Evolutionary conservation across 2,113 vertebrate genomes (phyloP).

Genomic region (Melanerpes aurifrons): DNA sequence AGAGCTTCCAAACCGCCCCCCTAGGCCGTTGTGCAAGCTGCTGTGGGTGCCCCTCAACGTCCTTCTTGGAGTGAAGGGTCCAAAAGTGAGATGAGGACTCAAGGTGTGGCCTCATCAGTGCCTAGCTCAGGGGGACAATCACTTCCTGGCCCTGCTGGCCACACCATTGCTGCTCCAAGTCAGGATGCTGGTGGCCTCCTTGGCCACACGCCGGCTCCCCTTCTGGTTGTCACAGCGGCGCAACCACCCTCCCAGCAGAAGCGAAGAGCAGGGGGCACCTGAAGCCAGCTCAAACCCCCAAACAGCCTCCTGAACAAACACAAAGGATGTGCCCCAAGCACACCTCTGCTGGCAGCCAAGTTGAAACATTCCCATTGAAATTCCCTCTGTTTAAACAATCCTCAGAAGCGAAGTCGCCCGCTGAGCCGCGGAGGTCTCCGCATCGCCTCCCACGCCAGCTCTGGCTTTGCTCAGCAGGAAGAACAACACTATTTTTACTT

Average conservation of each 20-base stretch:
- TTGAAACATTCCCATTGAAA: neutral
- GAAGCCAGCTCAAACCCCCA: neutral
- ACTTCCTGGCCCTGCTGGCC: too few species aligned
- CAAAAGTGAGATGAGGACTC: too few species aligned
- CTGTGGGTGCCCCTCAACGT: too few species aligned
- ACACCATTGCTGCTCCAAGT: too few species aligned
- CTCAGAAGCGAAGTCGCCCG: neutral
- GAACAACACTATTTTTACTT: neutral
- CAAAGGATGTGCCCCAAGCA: neutral
- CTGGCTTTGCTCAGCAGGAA: neutral
- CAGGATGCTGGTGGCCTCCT: neutral
- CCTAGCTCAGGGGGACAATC: too few species aligned
- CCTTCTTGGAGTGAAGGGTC: too few species aligned
- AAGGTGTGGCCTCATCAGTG: too few species aligned
- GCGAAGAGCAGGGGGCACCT: neutral
- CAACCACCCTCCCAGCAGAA: accelerated
- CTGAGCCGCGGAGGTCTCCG: neutral
- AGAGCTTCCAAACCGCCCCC: too few species aligned
- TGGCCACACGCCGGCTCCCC: neutral
- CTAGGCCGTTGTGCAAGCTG: too few species aligned
- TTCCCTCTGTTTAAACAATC: neutral
- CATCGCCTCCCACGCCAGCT: neutral
- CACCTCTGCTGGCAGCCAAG: neutral
- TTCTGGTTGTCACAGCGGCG: neutral
- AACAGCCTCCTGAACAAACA: neutral